Percentiles rank a stretch among this genome's conserved stretches.
Evolutionary conservation across 2,888 invertebrate genomes (phyloP).

Genomic region (Yponomeuta sedellus): DNA sequence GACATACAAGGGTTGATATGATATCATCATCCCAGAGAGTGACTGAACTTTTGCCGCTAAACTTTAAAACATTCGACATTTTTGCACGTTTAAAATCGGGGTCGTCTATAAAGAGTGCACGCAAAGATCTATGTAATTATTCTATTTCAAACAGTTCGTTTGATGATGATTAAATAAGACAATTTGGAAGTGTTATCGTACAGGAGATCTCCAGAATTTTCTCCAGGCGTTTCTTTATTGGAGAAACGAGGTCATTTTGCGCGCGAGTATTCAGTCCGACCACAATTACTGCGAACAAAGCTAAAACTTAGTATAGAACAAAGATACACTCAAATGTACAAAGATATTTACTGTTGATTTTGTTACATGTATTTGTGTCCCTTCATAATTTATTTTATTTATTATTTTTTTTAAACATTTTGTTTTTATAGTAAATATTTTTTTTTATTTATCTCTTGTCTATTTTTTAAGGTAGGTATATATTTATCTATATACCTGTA

Average conservation of each 20-base stretch:
- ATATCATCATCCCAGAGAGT: no score
- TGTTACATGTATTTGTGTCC: no score
- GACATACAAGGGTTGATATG: no score
- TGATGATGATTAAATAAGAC: slow-evolving; percentile 1
- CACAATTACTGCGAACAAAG: not conserved
- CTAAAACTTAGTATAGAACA: not conserved
- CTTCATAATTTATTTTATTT: no score
- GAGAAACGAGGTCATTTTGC: not conserved
- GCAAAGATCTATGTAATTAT: not conserved
- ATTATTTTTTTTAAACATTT: no score
- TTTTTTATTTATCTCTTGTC: no score
- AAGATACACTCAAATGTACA: no score
- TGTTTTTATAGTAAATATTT: no score
- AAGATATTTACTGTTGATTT: no score
- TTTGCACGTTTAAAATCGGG: not conserved
- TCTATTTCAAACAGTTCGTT: not conserved
- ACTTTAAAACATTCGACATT: not conserved
- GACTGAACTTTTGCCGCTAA: no score
- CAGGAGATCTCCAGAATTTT: not conserved
- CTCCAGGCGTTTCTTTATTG: not conserved
- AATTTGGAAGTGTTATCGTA: not conserved
- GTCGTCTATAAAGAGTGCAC: not conserved
- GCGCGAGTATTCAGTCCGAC: not conserved
- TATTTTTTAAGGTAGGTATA: no score
- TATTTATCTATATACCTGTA: no score